phyloP scores from a whole-genome alignment of 2,797 vertebrate species.

The Meda fulgida region DNA sequence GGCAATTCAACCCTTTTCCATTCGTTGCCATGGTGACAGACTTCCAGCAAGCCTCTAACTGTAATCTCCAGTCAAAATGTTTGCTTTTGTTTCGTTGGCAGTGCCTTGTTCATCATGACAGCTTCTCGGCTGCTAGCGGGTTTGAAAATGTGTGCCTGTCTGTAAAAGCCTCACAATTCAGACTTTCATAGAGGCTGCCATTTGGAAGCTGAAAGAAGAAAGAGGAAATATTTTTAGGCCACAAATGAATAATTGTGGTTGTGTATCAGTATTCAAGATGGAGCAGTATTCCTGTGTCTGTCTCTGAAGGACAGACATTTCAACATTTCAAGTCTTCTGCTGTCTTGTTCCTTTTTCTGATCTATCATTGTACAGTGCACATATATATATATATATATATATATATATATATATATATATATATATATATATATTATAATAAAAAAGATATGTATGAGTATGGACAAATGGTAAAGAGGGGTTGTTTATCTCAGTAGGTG shows the following conservation, averaged over 20 bases:
- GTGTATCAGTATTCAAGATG: conserved; percentile 50
- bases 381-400: too few relatives aligned
- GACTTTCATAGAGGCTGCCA: conserved; percentile 46
- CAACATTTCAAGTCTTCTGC: background rate
- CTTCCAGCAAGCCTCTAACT: conserved; percentile 60
- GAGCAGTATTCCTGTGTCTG: background rate
- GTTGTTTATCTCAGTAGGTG: conserved; percentile 3
- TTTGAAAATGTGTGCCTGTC: conserved; percentile 56
- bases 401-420: too few relatives aligned
- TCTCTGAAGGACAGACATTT: background rate
- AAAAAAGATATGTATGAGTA: too few relatives aligned
- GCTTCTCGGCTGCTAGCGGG: conserved; percentile 53
- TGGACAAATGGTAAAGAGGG: background rate
- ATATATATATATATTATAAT: too few relatives aligned
- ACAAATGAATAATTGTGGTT: conserved; percentile 55
- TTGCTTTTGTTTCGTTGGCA: conserved; percentile 63
- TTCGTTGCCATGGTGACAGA: conserved; percentile 64
- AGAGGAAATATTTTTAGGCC: conserved; percentile 53
- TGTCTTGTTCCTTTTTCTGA: background rate
- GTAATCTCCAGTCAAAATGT: conserved; percentile 65
- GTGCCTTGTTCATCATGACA: conserved; percentile 60
- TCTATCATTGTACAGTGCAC: background rate
- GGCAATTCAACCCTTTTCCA: conserved; percentile 48
- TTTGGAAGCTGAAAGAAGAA: conserved; percentile 45
- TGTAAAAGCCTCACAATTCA: conserved; percentile 50